Conservation (phyloP, 92 coral and sea anemone genomes). For the Actinostola sp. region DNA sequence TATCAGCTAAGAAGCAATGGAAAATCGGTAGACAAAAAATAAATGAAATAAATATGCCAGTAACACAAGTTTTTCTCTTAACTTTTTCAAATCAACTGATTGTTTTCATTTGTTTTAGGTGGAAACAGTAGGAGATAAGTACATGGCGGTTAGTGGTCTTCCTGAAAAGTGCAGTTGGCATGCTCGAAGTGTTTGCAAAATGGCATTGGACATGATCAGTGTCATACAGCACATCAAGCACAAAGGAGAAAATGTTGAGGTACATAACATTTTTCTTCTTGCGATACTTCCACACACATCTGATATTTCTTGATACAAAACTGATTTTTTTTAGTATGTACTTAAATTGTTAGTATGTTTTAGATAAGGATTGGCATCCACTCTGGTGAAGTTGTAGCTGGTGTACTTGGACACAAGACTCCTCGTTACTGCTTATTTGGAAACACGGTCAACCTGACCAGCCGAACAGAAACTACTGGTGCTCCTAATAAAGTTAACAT, state of each 20-base stretch:
- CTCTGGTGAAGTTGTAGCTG: slow-evolving; percentile 96
- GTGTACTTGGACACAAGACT: slow-evolving; percentile 93
- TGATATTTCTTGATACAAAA: no score
- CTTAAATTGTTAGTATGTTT: neutral
- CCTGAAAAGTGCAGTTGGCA: slow-evolving; percentile 73
- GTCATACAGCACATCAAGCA: slow-evolving; percentile 60
- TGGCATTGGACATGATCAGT: slow-evolving; percentile 85
- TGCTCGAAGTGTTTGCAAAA: slow-evolving; percentile 76
- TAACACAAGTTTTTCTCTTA: no score
- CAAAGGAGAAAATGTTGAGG: slow-evolving; percentile 69
- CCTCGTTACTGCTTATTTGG: slow-evolving; percentile 91
- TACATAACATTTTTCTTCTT: no score
- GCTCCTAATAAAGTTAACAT: slow-evolving; percentile 73
- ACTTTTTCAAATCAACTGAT: no score
- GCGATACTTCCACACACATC: no score
- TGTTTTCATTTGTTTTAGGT: slow-evolving; percentile 47
- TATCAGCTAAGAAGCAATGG: no score
- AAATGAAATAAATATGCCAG: no score
- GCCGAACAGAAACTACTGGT: slow-evolving; percentile 90
- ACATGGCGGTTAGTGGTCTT: slow-evolving; percentile 85
- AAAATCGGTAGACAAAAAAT: no score
- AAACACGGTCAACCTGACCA: slow-evolving; percentile 88
- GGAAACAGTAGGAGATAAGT: slow-evolving; percentile 86
- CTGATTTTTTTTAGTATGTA: no score
- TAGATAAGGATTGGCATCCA: slow-evolving; percentile 87